phyloP scores from a whole-genome alignment of 2,888 invertebrate species.

The Aradus depressus region DNA sequence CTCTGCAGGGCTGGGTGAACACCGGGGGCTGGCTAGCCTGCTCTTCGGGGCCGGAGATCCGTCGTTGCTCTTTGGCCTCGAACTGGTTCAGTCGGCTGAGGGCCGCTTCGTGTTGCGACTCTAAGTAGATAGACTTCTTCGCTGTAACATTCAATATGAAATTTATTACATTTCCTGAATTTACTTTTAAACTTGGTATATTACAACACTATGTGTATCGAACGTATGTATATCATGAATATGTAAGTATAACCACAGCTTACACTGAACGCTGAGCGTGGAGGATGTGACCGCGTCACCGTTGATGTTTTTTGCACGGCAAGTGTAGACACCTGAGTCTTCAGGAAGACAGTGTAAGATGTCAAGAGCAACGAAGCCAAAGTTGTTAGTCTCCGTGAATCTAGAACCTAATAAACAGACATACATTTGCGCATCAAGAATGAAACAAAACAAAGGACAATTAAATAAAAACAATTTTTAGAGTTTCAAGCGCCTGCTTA shows the following conservation, averaged over 20 bases:
- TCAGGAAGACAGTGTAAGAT: conserved; percentile 92
- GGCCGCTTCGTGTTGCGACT: conserved; percentile 80
- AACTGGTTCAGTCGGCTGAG: conserved; percentile 67
- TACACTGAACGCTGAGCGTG: conserved; percentile 68
- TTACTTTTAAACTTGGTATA: too few relatives aligned
- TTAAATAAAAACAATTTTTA: neutral
- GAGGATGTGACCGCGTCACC: conserved; percentile 91
- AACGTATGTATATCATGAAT: too few relatives aligned
- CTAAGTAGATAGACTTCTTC: conserved; percentile 71
- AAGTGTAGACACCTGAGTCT: conserved; percentile 92
- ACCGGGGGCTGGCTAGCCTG: conserved; percentile 75
- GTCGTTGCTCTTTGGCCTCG: conserved; percentile 65
- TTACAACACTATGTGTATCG: too few relatives aligned
- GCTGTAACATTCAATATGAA: conserved; percentile 35
- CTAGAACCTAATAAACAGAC: conserved; percentile 53
- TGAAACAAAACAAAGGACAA: neutral
- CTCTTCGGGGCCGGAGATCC: conserved; percentile 64
- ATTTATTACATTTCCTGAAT: neutral
- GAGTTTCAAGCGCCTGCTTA: conserved; percentile 7
- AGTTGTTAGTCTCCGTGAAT: conserved; percentile 91
- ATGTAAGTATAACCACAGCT: conserved; percentile 35
- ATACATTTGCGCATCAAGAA: neutral
- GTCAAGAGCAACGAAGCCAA: conserved; percentile 94
- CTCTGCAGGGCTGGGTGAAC: conserved; percentile 83
- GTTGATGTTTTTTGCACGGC: conserved; percentile 78